Percentiles rank a stretch among this genome's conserved stretches.
phyloP scores from a whole-genome alignment of 2,113 vertebrate genomes.

The Perca schrenkii region DNA sequence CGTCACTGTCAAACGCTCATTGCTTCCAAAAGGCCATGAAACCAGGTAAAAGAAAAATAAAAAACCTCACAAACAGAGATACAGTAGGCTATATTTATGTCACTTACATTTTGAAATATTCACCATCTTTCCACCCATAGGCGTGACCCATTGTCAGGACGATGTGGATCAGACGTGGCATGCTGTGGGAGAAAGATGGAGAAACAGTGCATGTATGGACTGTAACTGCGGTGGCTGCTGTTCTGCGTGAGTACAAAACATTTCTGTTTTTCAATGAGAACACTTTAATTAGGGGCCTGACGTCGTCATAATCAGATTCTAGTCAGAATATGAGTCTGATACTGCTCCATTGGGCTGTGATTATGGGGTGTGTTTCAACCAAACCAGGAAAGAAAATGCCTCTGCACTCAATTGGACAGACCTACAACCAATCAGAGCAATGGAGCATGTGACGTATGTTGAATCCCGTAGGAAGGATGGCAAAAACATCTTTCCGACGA shows the following conservation, averaged over 20 bases:
- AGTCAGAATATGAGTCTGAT: too few species aligned
- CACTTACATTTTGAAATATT: background rate
- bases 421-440: too few species aligned
- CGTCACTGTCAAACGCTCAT: background rate
- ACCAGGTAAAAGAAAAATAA: constrained; percentile 26
- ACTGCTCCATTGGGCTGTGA: too few species aligned
- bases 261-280: background rate
- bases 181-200: constrained; percentile 68
- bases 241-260: constrained; percentile 32
- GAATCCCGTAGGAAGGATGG: too few species aligned
- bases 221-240: constrained; percentile 59
- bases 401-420: too few species aligned
- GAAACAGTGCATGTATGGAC: constrained; percentile 51
- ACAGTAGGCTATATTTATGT: background rate
- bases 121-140: background rate
- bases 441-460: too few species aligned
- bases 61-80: background rate
- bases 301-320: too few species aligned
- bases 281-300: too few species aligned
- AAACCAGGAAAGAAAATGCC: too few species aligned
- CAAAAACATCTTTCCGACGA: too few species aligned
- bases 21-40: rapidly evolving
- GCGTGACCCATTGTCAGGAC: constrained; percentile 61
- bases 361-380: too few species aligned
- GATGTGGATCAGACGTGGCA: constrained; percentile 41